Percentiles rank a stretch among this genome's conserved stretches.
Evolutionary conservation across 2,113 vertebrate species (phyloP).

Genomic region (Pimephales promelas): DNA sequence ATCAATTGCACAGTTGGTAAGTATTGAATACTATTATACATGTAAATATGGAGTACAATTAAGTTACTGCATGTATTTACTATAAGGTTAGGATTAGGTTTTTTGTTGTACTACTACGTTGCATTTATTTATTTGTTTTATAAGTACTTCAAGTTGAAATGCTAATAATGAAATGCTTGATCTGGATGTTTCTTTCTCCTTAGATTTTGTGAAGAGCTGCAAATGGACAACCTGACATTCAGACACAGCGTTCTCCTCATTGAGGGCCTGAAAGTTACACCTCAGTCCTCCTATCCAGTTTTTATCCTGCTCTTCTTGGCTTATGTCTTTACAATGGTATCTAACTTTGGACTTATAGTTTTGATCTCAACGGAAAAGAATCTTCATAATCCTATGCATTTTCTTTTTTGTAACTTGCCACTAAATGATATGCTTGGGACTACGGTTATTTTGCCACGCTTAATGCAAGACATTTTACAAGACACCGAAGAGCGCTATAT

Average conservation of each 20-base stretch:
- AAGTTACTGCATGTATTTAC: no score
- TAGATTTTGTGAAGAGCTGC: not conserved
- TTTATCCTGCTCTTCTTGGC: conserved; percentile 62
- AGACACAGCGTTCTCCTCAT: conserved; percentile 46
- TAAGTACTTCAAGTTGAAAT: not conserved
- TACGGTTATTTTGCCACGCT: conserved; percentile 55
- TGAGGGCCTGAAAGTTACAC: conserved; percentile 61
- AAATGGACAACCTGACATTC: conserved; percentile 64
- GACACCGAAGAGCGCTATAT: conserved; percentile 39
- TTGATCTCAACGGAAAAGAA: conserved; percentile 58
- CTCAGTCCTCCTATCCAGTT: not conserved
- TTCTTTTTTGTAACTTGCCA: conserved; percentile 70
- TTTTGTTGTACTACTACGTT: not conserved
- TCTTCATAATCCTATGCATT: conserved; percentile 72
- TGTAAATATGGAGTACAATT: no score
- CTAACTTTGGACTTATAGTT: conserved; percentile 60
- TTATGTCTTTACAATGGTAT: conserved; percentile 61
- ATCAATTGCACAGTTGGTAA: not conserved
- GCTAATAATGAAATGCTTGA: not conserved
- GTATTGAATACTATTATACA: no score
- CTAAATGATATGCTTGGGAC: conserved; percentile 63
- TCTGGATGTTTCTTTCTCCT: not conserved
- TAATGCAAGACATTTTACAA: conserved; percentile 58
- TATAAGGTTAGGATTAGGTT: no score
- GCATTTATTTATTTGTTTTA: not conserved